Evolutionary conservation across 1,140 invertebrate species (phyloP).

Genomic region (Drosophila pectinifera): DNA sequence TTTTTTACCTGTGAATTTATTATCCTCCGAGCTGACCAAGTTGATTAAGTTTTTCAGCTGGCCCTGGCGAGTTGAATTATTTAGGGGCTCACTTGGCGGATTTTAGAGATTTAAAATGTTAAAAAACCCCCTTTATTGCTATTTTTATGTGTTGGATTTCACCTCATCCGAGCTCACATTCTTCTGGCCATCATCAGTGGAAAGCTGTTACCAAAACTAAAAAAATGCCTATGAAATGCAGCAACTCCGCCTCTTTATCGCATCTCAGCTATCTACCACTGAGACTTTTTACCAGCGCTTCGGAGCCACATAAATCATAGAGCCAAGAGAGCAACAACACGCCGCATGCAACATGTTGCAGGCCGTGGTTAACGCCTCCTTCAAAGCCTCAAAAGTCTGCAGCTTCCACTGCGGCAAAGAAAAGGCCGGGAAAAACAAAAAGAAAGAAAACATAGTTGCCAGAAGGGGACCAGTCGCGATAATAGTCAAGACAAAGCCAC

Average conservation of each 20-base stretch:
- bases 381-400: slow-evolving; percentile 34
- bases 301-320: slow-evolving; percentile 58
- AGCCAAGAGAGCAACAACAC: slow-evolving; percentile 41
- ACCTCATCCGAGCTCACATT: background rate
- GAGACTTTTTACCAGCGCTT: slow-evolving; percentile 25
- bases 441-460: slow-evolving; percentile 43
- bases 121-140: background rate
- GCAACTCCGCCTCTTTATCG: slow-evolving; percentile 38
- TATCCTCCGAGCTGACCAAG: slow-evolving; percentile 21
- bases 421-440: background rate
- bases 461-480: slow-evolving; percentile 49
- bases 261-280: slow-evolving; percentile 34
- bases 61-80: background rate
- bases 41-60: slow-evolving; percentile 29
- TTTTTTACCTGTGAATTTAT: slow-evolving; percentile 32
- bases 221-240: slow-evolving; percentile 24
- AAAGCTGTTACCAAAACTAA: slow-evolving; percentile 10
- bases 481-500: slow-evolving; percentile 62
- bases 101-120: background rate
- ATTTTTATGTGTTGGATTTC: background rate
- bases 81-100: background rate
- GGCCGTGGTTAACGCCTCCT: slow-evolving; percentile 57
- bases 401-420: slow-evolving; percentile 37
- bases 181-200: background rate
- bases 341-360: slow-evolving; percentile 65